phyloP scores from a whole-genome alignment of 2,113 vertebrate genomes.

The Agelaius phoeniceus region DNA sequence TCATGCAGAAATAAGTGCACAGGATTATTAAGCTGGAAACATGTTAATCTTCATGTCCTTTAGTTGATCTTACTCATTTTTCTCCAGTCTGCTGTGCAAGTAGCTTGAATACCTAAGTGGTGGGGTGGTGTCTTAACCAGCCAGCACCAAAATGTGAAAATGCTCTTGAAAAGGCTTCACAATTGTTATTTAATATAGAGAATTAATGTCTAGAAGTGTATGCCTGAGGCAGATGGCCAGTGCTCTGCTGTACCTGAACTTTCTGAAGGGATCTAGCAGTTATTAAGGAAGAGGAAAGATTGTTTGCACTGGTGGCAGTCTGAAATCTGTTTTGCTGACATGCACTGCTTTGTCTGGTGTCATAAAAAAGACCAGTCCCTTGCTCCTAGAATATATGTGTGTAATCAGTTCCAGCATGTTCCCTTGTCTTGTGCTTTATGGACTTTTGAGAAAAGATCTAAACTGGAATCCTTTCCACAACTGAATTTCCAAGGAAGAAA shows the following conservation, averaged over 20 bases:
- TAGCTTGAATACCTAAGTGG: not conserved
- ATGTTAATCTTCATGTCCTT: not conserved
- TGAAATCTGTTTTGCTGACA: not conserved
- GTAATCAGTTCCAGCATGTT: not conserved
- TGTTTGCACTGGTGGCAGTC: not conserved
- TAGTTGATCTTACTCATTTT: not conserved
- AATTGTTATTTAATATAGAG: not conserved
- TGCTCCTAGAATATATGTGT: not conserved
- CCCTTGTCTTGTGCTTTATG: not conserved
- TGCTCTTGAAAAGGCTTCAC: not conserved
- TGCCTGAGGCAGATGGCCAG: not conserved
- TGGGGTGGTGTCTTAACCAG: not conserved
- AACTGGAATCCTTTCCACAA: not conserved
- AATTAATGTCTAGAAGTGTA: not conserved
- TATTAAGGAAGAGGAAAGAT: not conserved
- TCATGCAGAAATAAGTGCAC: not conserved
- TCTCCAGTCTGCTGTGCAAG: not conserved
- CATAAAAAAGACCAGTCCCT: not conserved
- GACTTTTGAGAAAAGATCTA: not conserved
- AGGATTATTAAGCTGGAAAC: not conserved
- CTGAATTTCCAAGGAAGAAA: not conserved
- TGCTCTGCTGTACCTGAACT: not conserved
- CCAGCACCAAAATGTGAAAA: not conserved
- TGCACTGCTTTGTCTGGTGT: not conserved
- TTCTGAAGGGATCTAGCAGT: not conserved